These are phyloP conservation scores for Cercopithecus mitis DNA, from an alignment of 2,797 vertebrate species.

Conservation along the genomic window DNA sequence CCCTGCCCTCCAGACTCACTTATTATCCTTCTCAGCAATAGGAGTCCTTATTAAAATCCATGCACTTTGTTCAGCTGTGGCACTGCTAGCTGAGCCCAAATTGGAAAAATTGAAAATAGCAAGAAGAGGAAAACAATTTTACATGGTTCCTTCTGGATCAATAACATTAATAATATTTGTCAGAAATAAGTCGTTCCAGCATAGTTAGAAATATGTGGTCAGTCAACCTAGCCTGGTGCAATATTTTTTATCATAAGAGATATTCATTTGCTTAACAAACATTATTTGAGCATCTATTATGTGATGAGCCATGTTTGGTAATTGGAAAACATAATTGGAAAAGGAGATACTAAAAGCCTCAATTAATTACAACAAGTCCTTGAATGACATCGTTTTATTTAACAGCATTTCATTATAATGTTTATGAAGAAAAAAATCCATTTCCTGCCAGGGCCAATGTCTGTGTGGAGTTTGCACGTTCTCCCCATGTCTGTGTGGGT, in stretches of 20 bases:
- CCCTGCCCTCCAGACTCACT: slow-evolving; percentile 13
- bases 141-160: slow-evolving; percentile 4
- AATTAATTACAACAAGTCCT: neutral
- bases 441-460: neutral
- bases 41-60: slow-evolving; percentile 63
- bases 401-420: neutral
- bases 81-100: slow-evolving; percentile 29
- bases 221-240: neutral
- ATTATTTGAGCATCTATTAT: neutral
- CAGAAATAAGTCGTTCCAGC: slow-evolving; percentile 21
- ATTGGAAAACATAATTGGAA: neutral
- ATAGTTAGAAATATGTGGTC: neutral
- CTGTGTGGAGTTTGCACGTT: neutral
- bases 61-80: neutral
- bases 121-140: slow-evolving; percentile 55
- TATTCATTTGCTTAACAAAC: neutral
- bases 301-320: neutral
- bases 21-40: neutral
- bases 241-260: neutral
- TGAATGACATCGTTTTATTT: neutral
- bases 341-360: neutral
- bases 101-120: slow-evolving; percentile 48
- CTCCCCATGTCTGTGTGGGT: neutral
- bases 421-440: neutral
- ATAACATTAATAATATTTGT: slow-evolving; percentile 60